Conservation (phyloP, 2,888 invertebrate genomes). For the Sphaerophoria rueppellii region DNA sequence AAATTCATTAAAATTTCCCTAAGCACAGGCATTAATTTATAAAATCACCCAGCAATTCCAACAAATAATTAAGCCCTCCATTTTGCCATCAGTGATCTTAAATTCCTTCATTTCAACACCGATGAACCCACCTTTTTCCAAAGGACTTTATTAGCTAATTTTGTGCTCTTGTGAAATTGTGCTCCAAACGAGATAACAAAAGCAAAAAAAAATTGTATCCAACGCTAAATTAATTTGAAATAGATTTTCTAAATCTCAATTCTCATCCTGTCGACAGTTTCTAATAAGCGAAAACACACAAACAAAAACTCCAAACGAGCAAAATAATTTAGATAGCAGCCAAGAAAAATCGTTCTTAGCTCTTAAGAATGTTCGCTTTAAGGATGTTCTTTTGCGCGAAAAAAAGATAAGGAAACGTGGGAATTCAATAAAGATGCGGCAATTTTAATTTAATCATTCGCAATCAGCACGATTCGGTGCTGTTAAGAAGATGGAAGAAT, state of each 20-base stretch:
- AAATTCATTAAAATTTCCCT: not conserved
- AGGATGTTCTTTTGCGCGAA: constrained; percentile 23
- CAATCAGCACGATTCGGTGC: constrained; percentile 50
- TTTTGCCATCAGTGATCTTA: not conserved
- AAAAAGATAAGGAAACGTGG: constrained; percentile 63
- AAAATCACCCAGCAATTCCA: not conserved
- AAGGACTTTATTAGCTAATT: constrained; percentile 44
- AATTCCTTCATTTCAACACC: not conserved
- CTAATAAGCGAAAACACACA: not conserved
- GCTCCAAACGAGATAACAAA: constrained; percentile 48
- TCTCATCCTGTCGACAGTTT: constrained; percentile 12
- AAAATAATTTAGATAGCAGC: not conserved
- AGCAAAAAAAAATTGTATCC: not conserved
- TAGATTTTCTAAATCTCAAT: constrained; percentile 58
- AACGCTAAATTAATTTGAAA: constrained; percentile 65
- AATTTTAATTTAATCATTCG: constrained; percentile 72
- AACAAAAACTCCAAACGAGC: not conserved
- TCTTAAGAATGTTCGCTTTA: not conserved
- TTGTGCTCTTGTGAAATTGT: constrained; percentile 32
- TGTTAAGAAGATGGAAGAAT: not conserved
- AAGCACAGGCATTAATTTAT: not conserved
- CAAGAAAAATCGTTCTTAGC: not conserved
- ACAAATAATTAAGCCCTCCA: not conserved
- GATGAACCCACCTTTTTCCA: not conserved
- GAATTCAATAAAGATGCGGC: constrained; percentile 72